Conservation (phyloP, 2,888 invertebrate species). For the Gastracanthus pulcherrimus region DNA sequence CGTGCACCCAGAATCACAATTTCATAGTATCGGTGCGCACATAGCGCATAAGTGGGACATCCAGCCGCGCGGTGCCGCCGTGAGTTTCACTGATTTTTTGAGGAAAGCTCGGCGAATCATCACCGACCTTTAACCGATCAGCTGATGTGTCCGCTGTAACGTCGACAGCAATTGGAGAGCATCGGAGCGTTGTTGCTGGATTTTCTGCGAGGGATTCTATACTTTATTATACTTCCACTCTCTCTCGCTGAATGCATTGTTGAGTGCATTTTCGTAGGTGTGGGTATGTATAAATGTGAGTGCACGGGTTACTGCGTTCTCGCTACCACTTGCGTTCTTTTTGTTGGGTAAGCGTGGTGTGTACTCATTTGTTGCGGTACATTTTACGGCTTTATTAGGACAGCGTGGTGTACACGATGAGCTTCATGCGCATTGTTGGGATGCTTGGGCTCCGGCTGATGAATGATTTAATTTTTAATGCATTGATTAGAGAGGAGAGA, state of each 20-base stretch:
- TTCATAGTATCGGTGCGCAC: no score
- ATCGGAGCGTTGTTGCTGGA: slow-evolving; percentile 38
- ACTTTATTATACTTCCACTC: no score
- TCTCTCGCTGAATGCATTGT: no score
- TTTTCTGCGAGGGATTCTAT: neutral
- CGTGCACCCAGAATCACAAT: no score
- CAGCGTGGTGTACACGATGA: neutral
- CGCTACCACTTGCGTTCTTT: no score
- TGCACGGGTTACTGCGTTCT: no score
- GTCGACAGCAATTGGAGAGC: neutral
- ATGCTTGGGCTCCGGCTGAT: neutral
- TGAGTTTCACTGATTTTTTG: neutral
- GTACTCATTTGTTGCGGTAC: slow-evolving; percentile 8
- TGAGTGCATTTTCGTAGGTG: no score
- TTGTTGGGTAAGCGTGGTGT: neutral
- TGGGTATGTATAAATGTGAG: no score
- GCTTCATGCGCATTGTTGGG: neutral
- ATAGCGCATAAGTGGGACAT: slow-evolving; percentile 2
- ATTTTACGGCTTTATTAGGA: slow-evolving; percentile 8
- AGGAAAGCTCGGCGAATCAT: slow-evolving; percentile 17
- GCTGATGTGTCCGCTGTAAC: slow-evolving; percentile 40
- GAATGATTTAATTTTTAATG: neutral
- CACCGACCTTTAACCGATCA: slow-evolving; percentile 26
- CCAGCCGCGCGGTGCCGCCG: neutral
- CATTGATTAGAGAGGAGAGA: neutral